phyloP scores from a whole-genome alignment of 2,113 vertebrate genomes.

The Heteronetta atricapilla region DNA sequence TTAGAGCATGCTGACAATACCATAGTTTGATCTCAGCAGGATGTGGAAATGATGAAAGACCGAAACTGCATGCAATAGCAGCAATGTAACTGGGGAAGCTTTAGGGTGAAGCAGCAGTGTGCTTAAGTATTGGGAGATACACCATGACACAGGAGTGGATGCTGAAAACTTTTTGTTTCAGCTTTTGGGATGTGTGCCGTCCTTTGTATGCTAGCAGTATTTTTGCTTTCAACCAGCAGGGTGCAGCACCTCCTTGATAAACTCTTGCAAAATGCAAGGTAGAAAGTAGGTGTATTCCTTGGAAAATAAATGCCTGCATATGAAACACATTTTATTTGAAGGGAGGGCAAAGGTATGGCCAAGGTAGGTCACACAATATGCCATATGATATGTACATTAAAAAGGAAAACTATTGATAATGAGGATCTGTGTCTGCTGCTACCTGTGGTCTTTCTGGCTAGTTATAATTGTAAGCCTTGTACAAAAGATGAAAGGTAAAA shows the following conservation, averaged over 20 bases:
- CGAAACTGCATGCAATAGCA: background rate
- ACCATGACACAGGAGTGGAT: background rate
- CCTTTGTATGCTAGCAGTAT: fast-evolving
- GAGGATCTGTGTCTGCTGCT: background rate
- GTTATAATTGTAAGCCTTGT: background rate
- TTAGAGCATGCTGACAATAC: background rate
- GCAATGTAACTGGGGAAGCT: background rate
- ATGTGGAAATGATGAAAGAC: background rate
- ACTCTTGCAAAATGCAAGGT: fast-evolving
- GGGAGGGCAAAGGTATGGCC: background rate
- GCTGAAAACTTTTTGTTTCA: fast-evolving
- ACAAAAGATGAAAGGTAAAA: background rate
- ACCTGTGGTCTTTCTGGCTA: background rate
- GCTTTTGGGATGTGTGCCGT: background rate
- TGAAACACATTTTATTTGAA: background rate
- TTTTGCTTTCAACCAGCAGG: conserved; percentile 45
- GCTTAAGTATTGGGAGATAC: background rate
- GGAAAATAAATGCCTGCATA: background rate
- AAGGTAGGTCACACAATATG: fast-evolving
- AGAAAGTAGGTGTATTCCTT: background rate
- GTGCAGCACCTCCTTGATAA: conserved; percentile 37
- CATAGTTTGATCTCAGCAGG: background rate
- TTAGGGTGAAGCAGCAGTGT: background rate
- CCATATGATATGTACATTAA: too few species aligned
- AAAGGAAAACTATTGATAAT: background rate